Percentiles rank a stretch among this genome's conserved stretches.
These are phyloP conservation scores for Oxygymnocypris stewartii DNA, from an alignment of 2,113 vertebrate species.

Conservation along the genomic window DNA sequence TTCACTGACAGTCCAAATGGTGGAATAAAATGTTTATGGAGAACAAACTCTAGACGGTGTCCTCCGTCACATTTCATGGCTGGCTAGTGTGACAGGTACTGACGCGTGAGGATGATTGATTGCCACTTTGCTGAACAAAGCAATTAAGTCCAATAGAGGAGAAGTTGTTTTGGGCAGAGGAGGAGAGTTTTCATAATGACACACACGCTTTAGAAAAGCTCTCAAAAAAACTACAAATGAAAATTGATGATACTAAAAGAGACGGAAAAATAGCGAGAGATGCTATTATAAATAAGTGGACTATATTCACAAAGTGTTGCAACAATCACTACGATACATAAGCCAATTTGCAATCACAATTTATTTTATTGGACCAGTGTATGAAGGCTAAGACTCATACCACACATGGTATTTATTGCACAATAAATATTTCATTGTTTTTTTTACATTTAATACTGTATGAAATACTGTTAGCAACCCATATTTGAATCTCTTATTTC, in stretches of 20 bases:
- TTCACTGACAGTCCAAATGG: conserved; percentile 57
- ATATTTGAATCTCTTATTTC: too few species aligned
- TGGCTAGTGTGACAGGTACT: conserved; percentile 68
- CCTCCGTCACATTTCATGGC: conserved; percentile 66
- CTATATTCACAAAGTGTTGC: not conserved
- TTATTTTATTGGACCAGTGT: not conserved
- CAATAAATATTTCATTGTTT: not conserved
- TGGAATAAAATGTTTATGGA: conserved; percentile 56
- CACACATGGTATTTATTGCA: not conserved
- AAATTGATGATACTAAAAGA: conserved; percentile 63
- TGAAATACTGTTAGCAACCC: too few species aligned
- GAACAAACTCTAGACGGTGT: conserved; percentile 58
- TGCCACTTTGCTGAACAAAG: conserved; percentile 75
- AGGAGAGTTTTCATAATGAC: conserved; percentile 62
- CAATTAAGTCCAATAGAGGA: conserved; percentile 68
- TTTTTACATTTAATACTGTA: too few species aligned
- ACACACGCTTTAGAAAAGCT: conserved; percentile 59
- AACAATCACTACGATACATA: not conserved
- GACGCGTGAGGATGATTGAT: conserved; percentile 72
- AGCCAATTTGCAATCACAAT: not conserved
- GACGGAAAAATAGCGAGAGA: not conserved
- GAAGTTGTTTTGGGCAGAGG: conserved; percentile 53
- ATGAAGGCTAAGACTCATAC: not conserved
- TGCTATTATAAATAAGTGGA: conserved; percentile 31
- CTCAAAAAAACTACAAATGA: conserved; percentile 64